Base-by-base conservation (phyloP, 30 jellyfish, hydroid and myxozoan genomes). In the Mastigias papua region DNA sequence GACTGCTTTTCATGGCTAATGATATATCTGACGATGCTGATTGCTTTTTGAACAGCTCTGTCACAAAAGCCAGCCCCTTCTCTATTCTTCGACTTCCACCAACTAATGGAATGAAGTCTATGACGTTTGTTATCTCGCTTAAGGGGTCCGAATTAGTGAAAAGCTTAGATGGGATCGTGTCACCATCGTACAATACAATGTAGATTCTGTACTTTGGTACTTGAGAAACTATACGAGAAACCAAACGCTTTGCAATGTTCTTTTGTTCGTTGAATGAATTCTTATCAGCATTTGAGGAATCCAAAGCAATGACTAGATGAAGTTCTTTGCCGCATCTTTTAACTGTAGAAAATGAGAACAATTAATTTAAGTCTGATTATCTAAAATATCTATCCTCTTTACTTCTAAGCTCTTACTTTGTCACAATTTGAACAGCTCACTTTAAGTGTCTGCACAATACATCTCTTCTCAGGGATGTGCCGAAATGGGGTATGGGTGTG, bases 261-360 rank as follows among this genome's bases (percentile, higher is more conserved):
- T 82, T 82, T 69, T 82, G 86, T n/a, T 48, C 50, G 2, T 51
- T 27, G 71, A 30, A 69, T 29, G 83, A 65, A 31, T 49, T 16
- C 16, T 51, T 22, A 49, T 58, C 79, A 11, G 85, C 51, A 3
- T 49, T 16, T 11, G 92, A 63, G n/a, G 92, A 54, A 46, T 82
- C 92, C 76, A 82, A 15, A 17, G 86, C 78, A 35, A 82, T 27
- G n/a, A 69, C 80, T 46, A 82, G 33, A 34, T 82, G 73, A 26
- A 71, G 4, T 48, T 65, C 48, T 10, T 69, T 30, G 28, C 72
- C 81, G 42, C 90, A 80, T 0, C 30, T 6, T 17, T 62, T 33
- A 2, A 5, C 90, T 51, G 57, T 15, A 51, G 35, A 34, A 20
- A 21, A 42, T 15, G 54, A 8, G 13, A 42, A 15, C 13, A 42